Base-by-base conservation (phyloP, 2,113 vertebrate genomes). In the Odontesthes bonariensis region DNA sequence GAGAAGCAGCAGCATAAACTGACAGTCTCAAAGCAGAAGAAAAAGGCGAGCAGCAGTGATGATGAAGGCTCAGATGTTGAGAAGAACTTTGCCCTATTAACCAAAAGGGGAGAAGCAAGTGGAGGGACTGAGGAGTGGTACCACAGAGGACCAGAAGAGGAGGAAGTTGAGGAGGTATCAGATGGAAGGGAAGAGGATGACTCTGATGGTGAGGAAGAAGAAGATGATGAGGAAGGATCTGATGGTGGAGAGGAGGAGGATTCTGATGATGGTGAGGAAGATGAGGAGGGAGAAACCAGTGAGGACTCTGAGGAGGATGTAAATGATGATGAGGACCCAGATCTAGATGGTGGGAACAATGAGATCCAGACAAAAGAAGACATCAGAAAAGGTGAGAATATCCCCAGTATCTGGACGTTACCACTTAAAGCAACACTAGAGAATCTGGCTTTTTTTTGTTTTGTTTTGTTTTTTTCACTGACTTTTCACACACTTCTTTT, bases 21-120 rank as follows among this genome's bases (percentile, higher is more conserved):
- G 27, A 17, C 0, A 0, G n/a, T 13, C 42, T 44, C 9, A 0
- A 53, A 78, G 58, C 59, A 23, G 70, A 53, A 0, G 16, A 31
- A 6, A 23, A 23, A 5, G 1, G 44, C 19, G 1, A 74, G 51
- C 60, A 62, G 65, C 68, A 81, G 69, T 5, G 65, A 64, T 0
- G 88, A 85, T 0, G 78, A 77, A 13, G 85, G 69, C 55, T 83
- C 85, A 8, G 88, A 87, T 12, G 68, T 55, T 13, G 89, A 89
- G 71, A 84, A 32, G 61, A 86, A 89, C 74, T 84, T 68, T 2
- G 23, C 75, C 5, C 76, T 88, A 57, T 31, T 88, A 17, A n/a
- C 67, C 1, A 9, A 61, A n/a, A 81, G 74, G 73, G 54, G 49
- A 63, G n/a, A 20, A 33, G 56, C 1, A 8, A 16, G 31, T 1